Base-by-base conservation (phyloP, 2,888 invertebrate genomes). In the Venusia cambrica region DNA sequence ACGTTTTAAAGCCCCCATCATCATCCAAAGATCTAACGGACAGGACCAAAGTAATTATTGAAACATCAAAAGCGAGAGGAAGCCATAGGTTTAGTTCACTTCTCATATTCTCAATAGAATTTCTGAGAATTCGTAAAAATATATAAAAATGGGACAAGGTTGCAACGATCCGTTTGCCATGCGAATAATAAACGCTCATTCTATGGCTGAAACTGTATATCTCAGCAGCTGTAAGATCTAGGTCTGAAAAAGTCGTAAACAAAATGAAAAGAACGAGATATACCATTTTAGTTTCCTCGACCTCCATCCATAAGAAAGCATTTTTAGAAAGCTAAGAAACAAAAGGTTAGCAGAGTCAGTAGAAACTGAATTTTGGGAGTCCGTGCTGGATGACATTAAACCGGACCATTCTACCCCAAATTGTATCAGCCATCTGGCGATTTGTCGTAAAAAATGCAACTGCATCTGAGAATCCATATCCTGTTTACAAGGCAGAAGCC, bases 111-210 rank as follows among this genome's bases (percentile, higher is more conserved):
- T 25, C 12, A 21, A 41, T 46, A 27, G 10, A 25, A 20, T 48
- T 38, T 46, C 31, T 38, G 25, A 45, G 28, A 38, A 41, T 45
- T 41, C 49, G 48, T 55, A 54, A 60, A 62, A 58, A 51, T 45
- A 49, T n/a, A n/a, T 39, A 38, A 44, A 63, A 40, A 51, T 44
- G 52, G 64, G 62, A 45, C 64, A 58, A 61, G 63, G 62, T 45
- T 57, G 45, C 42, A 28, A 34, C 39, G 46, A 46, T 45, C 38
- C 30, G 29, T 48, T 45, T 45, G 47, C 43, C 41, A 48, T 49
- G 57, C 55, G 47, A 51, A 55, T 54, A 48, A 48, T 49, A 54
- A 48, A 36, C 35, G 30, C 33, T 38, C 36, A 38, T 41, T 51
- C 38, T 33, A 44, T 46, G 30, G 38, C 27, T 41, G 45, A 41